Base-by-base conservation (phyloP, 2,113 vertebrate genomes). In the Cygnus buccinator region DNA sequence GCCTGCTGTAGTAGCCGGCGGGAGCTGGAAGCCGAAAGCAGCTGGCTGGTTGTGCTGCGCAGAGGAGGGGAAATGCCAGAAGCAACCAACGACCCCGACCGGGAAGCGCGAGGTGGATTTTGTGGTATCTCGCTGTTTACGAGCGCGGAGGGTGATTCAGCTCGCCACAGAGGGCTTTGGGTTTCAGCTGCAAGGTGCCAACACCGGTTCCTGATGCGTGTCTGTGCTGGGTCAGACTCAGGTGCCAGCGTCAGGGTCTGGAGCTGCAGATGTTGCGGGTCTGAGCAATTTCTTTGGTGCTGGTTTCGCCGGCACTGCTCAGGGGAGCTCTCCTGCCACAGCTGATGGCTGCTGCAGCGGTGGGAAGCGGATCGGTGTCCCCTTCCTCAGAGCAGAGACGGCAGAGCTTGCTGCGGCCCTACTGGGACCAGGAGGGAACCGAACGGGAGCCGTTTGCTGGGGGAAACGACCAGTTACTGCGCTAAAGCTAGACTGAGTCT, bases 91-190 rank as follows among this genome's bases (percentile, higher is more conserved):
- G 3, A 14, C 22, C 55, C 43, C n/a, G 61, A 23, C 9, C 2
- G 5, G 73, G 37, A 65, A 54, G 50, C 9, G 8, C 55, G 17
- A 63, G 46, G 37, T 73, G 79, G 39, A 55, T 72, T 93, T 73
- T 77, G n/a, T 2, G 8, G 35, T 5, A 1, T 16, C 68, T 61
- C 61, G 67, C 70, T 22, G 39, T 31, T n/a, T 4, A 16, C 17
- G 15, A 55, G 31, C 2, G 0, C 6, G 52, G 28, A 29, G 83
- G 23, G 10, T 10, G 33, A 11, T 77, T 25, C 19, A 58, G 58
- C 21, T 67, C 31, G 1, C 2, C 8, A 13, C 0, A 0, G 15
- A 25, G 71, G 29, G 41, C 31, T 46, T 26, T 2, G 2, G 0
- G 0, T 61, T 84, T 41, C 20, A 28, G 0, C 0, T 39, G 59